phyloP scores from a whole-genome alignment of 2,797 vertebrate genomes.

The Coregonus suidteri region DNA sequence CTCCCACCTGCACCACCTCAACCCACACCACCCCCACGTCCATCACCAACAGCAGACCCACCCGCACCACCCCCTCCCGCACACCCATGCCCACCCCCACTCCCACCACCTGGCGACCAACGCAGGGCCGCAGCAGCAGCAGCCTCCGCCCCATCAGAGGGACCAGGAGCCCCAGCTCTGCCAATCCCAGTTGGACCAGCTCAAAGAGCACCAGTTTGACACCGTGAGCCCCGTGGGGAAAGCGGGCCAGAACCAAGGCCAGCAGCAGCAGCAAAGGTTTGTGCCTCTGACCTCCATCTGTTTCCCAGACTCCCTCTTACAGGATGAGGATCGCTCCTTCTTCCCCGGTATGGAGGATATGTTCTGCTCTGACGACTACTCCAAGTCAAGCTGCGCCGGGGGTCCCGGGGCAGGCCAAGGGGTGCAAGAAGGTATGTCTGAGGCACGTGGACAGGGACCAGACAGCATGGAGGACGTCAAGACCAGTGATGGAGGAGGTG shows the following conservation, averaged over 20 bases:
- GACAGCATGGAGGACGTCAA: constrained; percentile 71
- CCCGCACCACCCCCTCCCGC: constrained; percentile 67
- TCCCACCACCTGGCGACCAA: constrained; percentile 55
- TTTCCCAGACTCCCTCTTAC: constrained; percentile 88
- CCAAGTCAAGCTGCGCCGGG: constrained; percentile 76
- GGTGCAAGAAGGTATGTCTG: constrained; percentile 66
- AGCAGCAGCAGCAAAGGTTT: constrained; percentile 81
- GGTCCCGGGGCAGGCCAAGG: constrained; percentile 67
- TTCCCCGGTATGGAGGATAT: constrained; percentile 95
- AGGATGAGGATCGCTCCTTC: constrained; percentile 90
- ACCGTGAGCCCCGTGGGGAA: constrained; percentile 67
- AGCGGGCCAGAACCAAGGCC: constrained; percentile 65
- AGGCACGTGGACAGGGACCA: constrained; percentile 67
- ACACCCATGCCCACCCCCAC: constrained; percentile 57
- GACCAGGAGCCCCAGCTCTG: constrained; percentile 67
- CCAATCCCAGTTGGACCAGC: constrained; percentile 73
- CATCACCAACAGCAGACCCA: constrained; percentile 69
- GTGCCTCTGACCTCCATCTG: constrained; percentile 88
- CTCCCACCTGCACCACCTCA: constrained; percentile 73
- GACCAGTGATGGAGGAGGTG: constrained; percentile 55
- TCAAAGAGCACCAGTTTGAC: constrained; percentile 83
- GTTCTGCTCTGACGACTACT: constrained; percentile 89
- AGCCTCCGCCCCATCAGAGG: constrained; percentile 60
- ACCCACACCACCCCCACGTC: constrained; percentile 60
- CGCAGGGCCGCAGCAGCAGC: constrained; percentile 55